Evolutionary conservation across 2,113 vertebrate genomes (phyloP), one percentile per base, ranked within the genome.

Genomic region (Monopterus albus): DNA sequence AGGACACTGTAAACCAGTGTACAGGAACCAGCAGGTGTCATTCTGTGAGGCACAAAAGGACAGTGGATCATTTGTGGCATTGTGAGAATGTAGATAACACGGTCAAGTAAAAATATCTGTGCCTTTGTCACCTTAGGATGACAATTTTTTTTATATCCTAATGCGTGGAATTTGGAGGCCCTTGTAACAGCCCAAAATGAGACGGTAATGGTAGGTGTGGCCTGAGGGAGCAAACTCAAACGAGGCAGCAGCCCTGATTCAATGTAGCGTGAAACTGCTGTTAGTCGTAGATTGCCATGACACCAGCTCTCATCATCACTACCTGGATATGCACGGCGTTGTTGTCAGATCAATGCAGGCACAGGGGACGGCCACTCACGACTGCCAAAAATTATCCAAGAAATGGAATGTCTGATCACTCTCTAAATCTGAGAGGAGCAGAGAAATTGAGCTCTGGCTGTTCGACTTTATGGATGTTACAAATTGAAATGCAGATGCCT

Each of bases 241-340:
- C 86, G 87, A 83, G 83, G 81, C 75, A 81, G 73, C 69, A 73
- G 79, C 49, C 76, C 75, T 76, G 87, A 88, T 89, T 89, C 91
- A 92, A 92, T 84, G 81, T 83, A 75, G 89, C 83, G 64, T 92
- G 87, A 90, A 90, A 91, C 81, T 76, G 59, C 72, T 86, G 89
- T 91, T 92, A 85, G 90, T 91, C 89, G 91, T 88, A 87, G 91
- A 89, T 91, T 78, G 79, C 89, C 86, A 84, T 89, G 89, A 91
- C 90, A 91, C 89, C 76, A 46, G 47, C 82, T 88, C 90, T 92
- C 88, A 92, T 92, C 92, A 92, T 87, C 86, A 79, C 81, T 82
- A 90, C 89, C 89, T 90, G 86, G 87, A 86, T 91, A 85, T 93
- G 87, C 86, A 84, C 82, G 82, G 85, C 89, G 86, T 57, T 85